phyloP scores from a whole-genome alignment of 2,113 vertebrate genomes.

The Pituophis catenifer region DNA sequence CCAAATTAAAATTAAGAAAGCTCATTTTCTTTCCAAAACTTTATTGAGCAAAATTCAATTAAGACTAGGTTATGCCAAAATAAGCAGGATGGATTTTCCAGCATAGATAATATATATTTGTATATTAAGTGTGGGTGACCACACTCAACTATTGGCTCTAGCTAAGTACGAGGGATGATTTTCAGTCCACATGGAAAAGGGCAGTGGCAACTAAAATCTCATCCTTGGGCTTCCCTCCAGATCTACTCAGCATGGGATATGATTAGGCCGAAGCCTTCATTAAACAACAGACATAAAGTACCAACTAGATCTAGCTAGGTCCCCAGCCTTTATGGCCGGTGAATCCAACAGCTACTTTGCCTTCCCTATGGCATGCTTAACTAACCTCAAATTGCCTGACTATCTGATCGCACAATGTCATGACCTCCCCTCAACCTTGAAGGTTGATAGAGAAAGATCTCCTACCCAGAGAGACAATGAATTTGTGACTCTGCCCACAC shows the following conservation, averaged over 20 bases:
- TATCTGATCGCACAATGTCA: neutral
- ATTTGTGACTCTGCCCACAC: neutral
- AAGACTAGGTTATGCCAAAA: neutral
- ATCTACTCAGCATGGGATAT: neutral
- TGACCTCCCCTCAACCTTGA: neutral
- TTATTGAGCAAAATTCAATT: neutral
- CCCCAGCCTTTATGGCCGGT: neutral
- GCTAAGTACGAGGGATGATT: neutral
- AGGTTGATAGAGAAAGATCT: neutral
- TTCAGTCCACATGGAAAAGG: neutral
- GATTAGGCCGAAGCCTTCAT: neutral
- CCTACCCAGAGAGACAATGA: neutral
- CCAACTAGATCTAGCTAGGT: neutral
- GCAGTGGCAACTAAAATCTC: neutral
- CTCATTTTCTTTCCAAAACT: neutral
- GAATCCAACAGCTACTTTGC: neutral
- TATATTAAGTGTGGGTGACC: neutral
- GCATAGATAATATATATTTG: neutral
- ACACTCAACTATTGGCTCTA: neutral
- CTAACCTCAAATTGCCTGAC: neutral
- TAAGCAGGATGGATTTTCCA: neutral
- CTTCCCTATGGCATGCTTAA: neutral
- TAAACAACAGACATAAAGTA: neutral
- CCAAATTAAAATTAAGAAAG: neutral
- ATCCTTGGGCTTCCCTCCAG: neutral